Evolutionary conservation across 2,888 invertebrate species (phyloP).

Genomic region (Dynastes maya): DNA sequence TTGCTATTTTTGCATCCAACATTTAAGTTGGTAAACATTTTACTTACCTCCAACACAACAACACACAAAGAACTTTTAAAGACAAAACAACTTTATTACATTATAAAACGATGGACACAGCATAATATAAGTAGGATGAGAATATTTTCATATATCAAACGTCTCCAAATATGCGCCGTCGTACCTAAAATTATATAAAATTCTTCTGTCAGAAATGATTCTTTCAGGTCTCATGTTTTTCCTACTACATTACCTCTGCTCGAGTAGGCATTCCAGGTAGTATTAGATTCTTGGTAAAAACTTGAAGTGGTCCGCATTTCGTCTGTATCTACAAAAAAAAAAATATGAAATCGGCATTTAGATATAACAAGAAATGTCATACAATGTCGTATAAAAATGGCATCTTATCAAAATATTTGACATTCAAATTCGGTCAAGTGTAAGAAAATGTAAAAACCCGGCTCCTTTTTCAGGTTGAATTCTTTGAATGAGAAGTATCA

Average conservation of each 20-base stretch:
- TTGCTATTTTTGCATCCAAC: too few species aligned
- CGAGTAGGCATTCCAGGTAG: constrained; percentile 50
- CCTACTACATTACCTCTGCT: constrained; percentile 45
- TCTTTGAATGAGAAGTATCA: background rate
- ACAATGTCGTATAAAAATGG: background rate
- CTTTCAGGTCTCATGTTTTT: background rate
- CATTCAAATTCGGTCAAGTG: background rate
- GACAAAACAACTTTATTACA: constrained; percentile 19
- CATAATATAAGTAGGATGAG: background rate
- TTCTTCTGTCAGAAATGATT: background rate
- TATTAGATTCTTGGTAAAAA: constrained; percentile 33
- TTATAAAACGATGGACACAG: background rate
- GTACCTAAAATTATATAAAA: constrained; percentile 10
- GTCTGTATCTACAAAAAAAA: background rate
- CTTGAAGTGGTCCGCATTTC: background rate
- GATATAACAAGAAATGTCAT: background rate
- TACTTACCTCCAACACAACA: background rate
- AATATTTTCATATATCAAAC: background rate
- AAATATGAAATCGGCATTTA: too few species aligned
- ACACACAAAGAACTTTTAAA: background rate
- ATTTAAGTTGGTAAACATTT: too few species aligned
- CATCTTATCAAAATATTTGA: background rate
- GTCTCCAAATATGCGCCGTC: constrained; percentile 1
- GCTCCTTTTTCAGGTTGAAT: background rate
- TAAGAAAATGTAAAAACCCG: too few species aligned